phyloP scores from a whole-genome alignment of 2,113 vertebrate genomes.

The Ptychochromis oligacanthus region DNA sequence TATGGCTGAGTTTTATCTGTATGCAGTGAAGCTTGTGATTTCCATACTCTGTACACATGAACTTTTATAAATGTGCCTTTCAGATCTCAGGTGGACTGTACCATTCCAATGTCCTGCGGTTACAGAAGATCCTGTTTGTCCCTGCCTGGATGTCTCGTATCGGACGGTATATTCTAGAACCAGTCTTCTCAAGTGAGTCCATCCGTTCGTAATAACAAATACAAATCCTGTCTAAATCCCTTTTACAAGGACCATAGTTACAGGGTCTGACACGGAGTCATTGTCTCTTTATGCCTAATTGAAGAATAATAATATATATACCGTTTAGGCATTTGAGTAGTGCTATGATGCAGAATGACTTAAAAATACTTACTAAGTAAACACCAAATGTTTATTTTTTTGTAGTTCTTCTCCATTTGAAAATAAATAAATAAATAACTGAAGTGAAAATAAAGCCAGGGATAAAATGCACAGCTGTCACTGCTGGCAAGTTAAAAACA shows the following conservation, averaged over 20 bases:
- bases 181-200: slow-evolving; percentile 85
- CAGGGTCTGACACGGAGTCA: neutral
- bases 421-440: neutral
- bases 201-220: neutral
- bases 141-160: slow-evolving; percentile 85
- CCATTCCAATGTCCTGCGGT: slow-evolving; percentile 79
- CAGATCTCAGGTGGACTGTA: slow-evolving; percentile 91
- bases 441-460: too few species aligned
- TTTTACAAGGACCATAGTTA: slow-evolving; percentile 1
- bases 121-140: slow-evolving; percentile 85
- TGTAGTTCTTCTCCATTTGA: neutral
- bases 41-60: neutral
- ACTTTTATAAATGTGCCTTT: slow-evolving; percentile 22
- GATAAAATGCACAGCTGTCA: neutral
- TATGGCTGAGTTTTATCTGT: neutral
- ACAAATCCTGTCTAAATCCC: slow-evolving; percentile 8
- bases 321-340: slow-evolving; percentile 2
- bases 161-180: slow-evolving; percentile 86
- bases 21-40: neutral
- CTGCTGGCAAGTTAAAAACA: neutral
- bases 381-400: neutral
- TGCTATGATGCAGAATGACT: neutral
- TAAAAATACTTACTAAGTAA: neutral
- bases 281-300: neutral
- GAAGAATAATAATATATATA: neutral